phyloP scores from a whole-genome alignment of 1,140 invertebrate species.

The Drosophila orosa region DNA sequence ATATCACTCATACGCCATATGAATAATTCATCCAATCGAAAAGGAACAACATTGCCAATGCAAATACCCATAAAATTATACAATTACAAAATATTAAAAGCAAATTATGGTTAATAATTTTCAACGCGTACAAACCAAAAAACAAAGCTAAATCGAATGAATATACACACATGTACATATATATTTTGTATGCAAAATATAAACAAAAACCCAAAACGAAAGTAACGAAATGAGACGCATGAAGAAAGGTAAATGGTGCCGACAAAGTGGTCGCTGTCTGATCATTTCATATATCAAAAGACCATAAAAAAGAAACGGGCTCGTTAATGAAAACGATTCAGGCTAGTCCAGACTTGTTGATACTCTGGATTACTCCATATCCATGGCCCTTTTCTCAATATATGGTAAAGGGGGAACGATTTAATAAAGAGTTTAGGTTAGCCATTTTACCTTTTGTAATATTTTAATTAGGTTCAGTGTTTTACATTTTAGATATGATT shows the following conservation, averaged over 20 bases:
- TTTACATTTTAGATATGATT: background rate
- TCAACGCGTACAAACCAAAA: constrained; percentile 41
- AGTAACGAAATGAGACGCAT: constrained; percentile 41
- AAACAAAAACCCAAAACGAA: constrained; percentile 57
- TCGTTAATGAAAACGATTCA: constrained; percentile 45
- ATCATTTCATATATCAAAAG: constrained; percentile 79
- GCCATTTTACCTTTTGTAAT: no score
- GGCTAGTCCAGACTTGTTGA: background rate
- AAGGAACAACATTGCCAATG: constrained; percentile 37
- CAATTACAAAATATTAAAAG: constrained; percentile 81
- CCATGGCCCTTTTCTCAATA: no score
- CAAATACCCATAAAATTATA: constrained; percentile 78
- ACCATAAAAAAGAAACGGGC: constrained; percentile 70
- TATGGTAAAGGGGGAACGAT: no score
- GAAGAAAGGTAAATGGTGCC: constrained; percentile 68
- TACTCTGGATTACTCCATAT: no score
- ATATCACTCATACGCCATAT: constrained; percentile 78
- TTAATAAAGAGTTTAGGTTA: no score
- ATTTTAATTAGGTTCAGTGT: no score
- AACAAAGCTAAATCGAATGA: constrained; percentile 9
- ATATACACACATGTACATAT: constrained; percentile 49
- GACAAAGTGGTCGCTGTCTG: constrained; percentile 62
- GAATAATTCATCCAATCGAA: constrained; percentile 71
- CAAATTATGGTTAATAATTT: constrained; percentile 75
- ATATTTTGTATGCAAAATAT: constrained; percentile 73